Conservation (phyloP, 2,113 vertebrate genomes). For the Paedocypris sp. region DNA sequence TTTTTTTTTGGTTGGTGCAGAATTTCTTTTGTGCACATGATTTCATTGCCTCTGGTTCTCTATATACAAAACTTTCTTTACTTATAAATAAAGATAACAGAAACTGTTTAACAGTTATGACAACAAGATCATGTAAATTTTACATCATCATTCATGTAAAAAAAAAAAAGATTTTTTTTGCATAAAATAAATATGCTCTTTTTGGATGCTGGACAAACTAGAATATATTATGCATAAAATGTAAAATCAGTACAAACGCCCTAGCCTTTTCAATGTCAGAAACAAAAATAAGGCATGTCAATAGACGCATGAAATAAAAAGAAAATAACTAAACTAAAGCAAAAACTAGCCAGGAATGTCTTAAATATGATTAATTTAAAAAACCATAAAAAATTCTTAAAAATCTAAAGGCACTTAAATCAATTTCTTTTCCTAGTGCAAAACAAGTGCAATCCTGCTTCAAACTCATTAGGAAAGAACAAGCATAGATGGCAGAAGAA, state of each 20-base stretch:
- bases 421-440: conserved; percentile 31
- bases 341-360: conserved; percentile 5
- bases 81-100: conserved; percentile 46
- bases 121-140: conserved; percentile 46
- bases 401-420: conserved; percentile 42
- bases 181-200: conserved; percentile 66
- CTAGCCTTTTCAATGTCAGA: conserved; percentile 29
- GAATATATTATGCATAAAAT: conserved; percentile 58
- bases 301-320: conserved; percentile 13
- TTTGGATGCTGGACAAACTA: conserved; percentile 49
- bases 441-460: conserved; percentile 38
- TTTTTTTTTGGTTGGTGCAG: neutral
- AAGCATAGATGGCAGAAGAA: conserved; percentile 10
- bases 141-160: conserved; percentile 46
- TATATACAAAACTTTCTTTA: conserved; percentile 46
- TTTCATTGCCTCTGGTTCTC: conserved; percentile 28
- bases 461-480: conserved; percentile 11
- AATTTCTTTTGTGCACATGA: neutral
- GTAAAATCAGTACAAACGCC: conserved; percentile 54
- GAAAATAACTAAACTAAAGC: conserved; percentile 11
- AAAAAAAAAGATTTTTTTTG: conserved; percentile 42
- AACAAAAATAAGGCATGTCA: conserved; percentile 27
- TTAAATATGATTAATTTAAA: conserved; percentile 28
- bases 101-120: conserved; percentile 51
- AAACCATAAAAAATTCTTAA: too few relatives aligned